Conservation (phyloP, 2,113 vertebrate genomes). For the Lophius piscatorius region DNA sequence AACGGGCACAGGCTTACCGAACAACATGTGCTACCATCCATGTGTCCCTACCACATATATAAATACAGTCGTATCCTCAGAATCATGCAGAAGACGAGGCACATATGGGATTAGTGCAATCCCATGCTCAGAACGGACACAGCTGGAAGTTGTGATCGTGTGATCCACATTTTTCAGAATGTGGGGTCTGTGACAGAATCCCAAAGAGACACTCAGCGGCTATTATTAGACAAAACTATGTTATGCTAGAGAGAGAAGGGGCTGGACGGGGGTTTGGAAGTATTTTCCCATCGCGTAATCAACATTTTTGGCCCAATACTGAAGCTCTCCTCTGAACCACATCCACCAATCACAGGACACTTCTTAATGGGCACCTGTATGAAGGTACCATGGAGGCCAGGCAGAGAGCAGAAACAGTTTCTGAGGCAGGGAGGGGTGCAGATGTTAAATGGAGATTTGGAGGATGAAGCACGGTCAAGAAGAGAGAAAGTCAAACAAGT, state of each 20-base stretch:
- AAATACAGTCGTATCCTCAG: too few species aligned
- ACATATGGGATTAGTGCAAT: constrained; percentile 7
- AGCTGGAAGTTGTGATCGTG: constrained; percentile 23
- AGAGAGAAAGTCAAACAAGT: neutral
- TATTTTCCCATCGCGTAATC: too few species aligned
- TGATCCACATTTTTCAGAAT: constrained; percentile 45
- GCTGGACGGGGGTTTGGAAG: too few species aligned
- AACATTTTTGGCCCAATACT: too few species aligned
- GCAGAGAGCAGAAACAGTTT: constrained; percentile 24
- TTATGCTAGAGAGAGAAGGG: too few species aligned
- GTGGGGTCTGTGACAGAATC: constrained; percentile 53
- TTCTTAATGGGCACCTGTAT: constrained; percentile 40
- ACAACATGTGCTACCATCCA: constrained; percentile 2
- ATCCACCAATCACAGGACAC: constrained; percentile 62
- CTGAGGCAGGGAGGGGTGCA: neutral
- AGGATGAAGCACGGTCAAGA: neutral
- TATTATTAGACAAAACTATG: constrained; percentile 63
- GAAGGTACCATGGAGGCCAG: constrained; percentile 40
- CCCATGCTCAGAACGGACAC: constrained; percentile 15
- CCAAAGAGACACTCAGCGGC: constrained; percentile 43
- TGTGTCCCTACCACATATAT: constrained; percentile 11
- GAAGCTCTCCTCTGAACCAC: too few species aligned
- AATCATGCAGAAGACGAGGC: too few species aligned
- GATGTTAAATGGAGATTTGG: neutral
- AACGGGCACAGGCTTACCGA: constrained; percentile 15